phyloP scores from a whole-genome alignment of 2,113 vertebrate genomes.

The Dasyornis broadbenti region DNA sequence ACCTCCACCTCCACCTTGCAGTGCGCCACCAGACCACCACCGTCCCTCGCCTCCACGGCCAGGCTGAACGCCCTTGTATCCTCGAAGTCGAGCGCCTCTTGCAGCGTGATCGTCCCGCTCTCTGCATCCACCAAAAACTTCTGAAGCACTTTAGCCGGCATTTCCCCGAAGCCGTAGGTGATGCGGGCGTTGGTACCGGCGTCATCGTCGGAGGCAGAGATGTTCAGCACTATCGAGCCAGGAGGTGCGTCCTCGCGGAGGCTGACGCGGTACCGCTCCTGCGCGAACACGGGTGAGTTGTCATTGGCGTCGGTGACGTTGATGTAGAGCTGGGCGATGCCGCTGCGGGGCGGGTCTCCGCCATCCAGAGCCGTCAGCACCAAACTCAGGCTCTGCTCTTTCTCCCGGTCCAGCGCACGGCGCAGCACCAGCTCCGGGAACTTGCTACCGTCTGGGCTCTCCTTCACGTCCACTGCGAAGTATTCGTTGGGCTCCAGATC shows the following conservation, averaged over 20 bases:
- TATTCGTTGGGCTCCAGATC: constrained; percentile 33
- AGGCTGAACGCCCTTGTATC: not conserved
- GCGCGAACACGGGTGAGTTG: not conserved
- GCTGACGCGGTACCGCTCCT: constrained; percentile 48
- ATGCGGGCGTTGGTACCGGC: constrained; percentile 47
- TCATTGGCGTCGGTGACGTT: too few relatives aligned
- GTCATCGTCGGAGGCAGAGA: not conserved
- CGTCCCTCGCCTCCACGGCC: not conserved
- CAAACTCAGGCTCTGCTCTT: not conserved
- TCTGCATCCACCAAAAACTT: not conserved
- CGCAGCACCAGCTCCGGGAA: too few relatives aligned
- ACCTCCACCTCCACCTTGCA: not conserved
- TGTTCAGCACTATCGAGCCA: too few relatives aligned
- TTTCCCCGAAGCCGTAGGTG: not conserved
- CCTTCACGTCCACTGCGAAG: constrained; percentile 52
- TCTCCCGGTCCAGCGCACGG: too few relatives aligned
- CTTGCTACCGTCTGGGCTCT: too few relatives aligned
- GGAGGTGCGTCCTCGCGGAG: constrained; percentile 57
- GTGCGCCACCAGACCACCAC: not conserved
- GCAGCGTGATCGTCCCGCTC: not conserved
- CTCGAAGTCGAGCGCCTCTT: constrained; percentile 28
- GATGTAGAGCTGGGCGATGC: not conserved
- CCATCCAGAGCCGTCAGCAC: too few relatives aligned
- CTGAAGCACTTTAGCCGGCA: not conserved
- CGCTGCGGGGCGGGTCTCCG: constrained; percentile 18